Base-by-base conservation (phyloP, 1,140 invertebrate species). In the Ostrea edulis region DNA sequence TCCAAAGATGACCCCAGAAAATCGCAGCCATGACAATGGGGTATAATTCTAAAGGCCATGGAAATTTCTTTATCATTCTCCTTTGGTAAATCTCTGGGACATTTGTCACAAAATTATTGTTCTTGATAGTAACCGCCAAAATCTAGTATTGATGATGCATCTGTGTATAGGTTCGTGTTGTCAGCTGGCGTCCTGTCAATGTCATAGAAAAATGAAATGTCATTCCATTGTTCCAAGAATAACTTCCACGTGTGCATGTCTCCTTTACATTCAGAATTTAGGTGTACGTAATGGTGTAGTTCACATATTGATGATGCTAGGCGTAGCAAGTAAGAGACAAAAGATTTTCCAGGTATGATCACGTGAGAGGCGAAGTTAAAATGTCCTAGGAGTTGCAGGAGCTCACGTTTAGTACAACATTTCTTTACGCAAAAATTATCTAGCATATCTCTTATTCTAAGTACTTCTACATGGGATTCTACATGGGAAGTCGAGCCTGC, bases 1-100 rank as follows among this genome's bases (percentile, higher is more conserved):
- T 8, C 90, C 86, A 90, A 20, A 0, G 11, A 29, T 62, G 25
- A n/a, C 88, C 90, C 90, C 90, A 90, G 12, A 90, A 20, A 54
- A 90, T 25, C 29, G 51, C 55, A 68, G 88, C 88, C 4, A 86
- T 51, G 0, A 89, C 84, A 2, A 90, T 86, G 11, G 90, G 85
- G 44, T 87, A 89, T 17, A 89, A 44, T 55, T 86, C 89, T 25
- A n/a, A 85, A 87, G 5, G 83, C 88, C n/a, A 89, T 89, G 12
- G 85, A 85, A 7, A 82, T 35, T 52, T 89, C n/a, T n/a, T 35
- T 65, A 11, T 35, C 14, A 9, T 68, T 20, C 22, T 22, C 44
- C 8, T 54, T 12, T n/a, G 25, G 14, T 53, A 87, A 84, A 52
- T 82, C n/a, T 22, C n/a, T 4, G 0, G 87, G 87, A 52, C 68